These are phyloP conservation scores for Epinephelus fuscoguttatus DNA, from an alignment of 2,113 vertebrate species.

Conservation along the genomic window DNA sequence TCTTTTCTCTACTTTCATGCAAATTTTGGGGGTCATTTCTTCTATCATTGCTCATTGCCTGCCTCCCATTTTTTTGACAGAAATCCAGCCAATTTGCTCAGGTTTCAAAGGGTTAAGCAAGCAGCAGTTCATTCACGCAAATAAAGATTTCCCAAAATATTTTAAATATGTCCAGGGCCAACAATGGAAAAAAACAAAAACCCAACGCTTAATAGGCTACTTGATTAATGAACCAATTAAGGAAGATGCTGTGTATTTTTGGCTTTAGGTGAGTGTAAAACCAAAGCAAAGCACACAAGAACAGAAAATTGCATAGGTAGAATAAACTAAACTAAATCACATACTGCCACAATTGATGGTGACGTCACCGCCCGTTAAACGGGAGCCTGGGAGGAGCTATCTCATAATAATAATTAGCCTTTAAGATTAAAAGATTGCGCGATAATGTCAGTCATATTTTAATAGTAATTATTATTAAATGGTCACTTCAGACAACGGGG, in stretches of 20 bases:
- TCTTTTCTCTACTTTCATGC: no score
- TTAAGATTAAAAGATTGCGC: not conserved
- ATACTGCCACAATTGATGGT: conserved; percentile 1
- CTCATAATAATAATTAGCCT: not conserved
- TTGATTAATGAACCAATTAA: not conserved
- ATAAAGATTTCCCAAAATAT: no score
- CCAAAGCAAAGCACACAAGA: not conserved
- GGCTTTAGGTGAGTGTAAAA: not conserved
- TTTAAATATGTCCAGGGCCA: not conserved
- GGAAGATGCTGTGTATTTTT: not conserved
- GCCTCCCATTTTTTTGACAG: no score
- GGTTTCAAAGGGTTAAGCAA: no score
- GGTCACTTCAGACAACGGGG: not conserved
- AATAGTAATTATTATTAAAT: not conserved
- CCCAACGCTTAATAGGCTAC: no score
- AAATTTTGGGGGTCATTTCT: no score
- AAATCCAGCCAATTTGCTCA: no score
- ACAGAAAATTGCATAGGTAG: not conserved
- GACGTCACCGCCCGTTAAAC: conserved; percentile 12
- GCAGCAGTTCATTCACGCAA: no score
- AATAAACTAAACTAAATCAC: not conserved
- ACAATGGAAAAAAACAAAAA: not conserved
- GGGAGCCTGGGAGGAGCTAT: not conserved
- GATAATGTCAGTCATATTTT: not conserved
- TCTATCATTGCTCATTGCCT: no score